Base-by-base conservation (phyloP, 2,888 invertebrate genomes). In the Euphydryas editha region DNA sequence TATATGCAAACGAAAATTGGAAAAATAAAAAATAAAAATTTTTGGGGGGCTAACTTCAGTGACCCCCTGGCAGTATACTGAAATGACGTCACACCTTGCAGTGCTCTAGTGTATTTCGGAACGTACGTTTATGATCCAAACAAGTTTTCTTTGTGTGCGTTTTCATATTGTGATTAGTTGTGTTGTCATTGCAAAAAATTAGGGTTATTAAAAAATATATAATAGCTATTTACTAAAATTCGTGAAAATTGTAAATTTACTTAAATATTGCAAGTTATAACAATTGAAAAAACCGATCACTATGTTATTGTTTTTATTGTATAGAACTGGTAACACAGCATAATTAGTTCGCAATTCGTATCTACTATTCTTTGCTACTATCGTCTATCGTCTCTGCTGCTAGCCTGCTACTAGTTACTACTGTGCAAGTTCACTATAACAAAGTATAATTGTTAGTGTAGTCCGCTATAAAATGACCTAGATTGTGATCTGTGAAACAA, bases 391-490 rank as follows among this genome's bases (percentile, higher is more conserved):
- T 7, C 2, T 30, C 8, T 2, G 1, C 30, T 30, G 30, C 30
- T n/a, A n/a, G n/a, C 66, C 61, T 70, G 61, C 62, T 65, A 66
- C 68, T 73, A 39, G 3, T n/a, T 13, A 72, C 72, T 63, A 85
- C 87, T 85, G 88, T 88, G 86, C 87, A 87, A 89, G 86, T 88
- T 87, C 79, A 84, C 82, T 86, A 85, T 80, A 88, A 86, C 85
- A 88, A 88, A 88, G 87, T 89, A 84, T 84, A 84, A 82, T 84
- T 83, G 78, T 80, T 76, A 78, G 88, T 89, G 87, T 81, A 83
- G 86, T 88, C 89, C 82, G 85, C 82, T 80, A 76, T 87, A 90
- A 90, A 91, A 92, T 92, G 91, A 89, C 87, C 88, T 85, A 84
- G 82, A 86, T 86, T 85, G 88, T 87, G 86, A 79, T 85, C 77